Base-by-base conservation (phyloP, 2,888 invertebrate genomes). In the Andricus curvator region DNA sequence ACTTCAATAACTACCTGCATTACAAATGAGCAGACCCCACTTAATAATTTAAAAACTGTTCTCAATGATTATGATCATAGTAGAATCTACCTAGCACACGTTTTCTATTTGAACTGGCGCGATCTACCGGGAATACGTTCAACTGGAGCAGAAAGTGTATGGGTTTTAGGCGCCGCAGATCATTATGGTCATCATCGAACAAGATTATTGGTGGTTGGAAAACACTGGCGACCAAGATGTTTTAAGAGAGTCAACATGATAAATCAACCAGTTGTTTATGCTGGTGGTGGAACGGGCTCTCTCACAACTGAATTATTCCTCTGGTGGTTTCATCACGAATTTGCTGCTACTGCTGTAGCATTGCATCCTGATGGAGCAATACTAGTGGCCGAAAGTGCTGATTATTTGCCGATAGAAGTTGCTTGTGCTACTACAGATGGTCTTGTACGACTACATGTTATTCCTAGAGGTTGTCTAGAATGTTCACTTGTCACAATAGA, bases 301-400 rank as follows among this genome's bases (percentile, higher is more conserved):
- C 85, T 93, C 3, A 93, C 93, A 0, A 89, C 92, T 2, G 93
- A 93, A 78, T 89, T 94, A 13, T 93, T 94, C 81, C 89, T 92
- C 9, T 93, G 93, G 93, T 94, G 94, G 94, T 93, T 94, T 78
- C 93, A 92, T 78, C 90, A 91, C n/a, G 93, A 94, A 84, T 93
- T 94, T 82, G 93, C 92, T 0, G 92, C 93, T 0, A 93, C 93
- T 0, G 93, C 93, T 0, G 88, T 93, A 84, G 92, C 93, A 15
- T 90, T 94, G 86, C 93, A 93, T 83, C 92, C 93, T 3, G 90
- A 91, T 41, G 92, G 93, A 0, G 93, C 92, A 0, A 87, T 93
- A 17, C 86, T 93, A 22, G 92, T 93, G 2, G 92, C 91, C 20
- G 92, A 92, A 81, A 89, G 88, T 48, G 90, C 92, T 0, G 91